Conservation (phyloP, 2,113 vertebrate species). For the Mastomys coucha region DNA sequence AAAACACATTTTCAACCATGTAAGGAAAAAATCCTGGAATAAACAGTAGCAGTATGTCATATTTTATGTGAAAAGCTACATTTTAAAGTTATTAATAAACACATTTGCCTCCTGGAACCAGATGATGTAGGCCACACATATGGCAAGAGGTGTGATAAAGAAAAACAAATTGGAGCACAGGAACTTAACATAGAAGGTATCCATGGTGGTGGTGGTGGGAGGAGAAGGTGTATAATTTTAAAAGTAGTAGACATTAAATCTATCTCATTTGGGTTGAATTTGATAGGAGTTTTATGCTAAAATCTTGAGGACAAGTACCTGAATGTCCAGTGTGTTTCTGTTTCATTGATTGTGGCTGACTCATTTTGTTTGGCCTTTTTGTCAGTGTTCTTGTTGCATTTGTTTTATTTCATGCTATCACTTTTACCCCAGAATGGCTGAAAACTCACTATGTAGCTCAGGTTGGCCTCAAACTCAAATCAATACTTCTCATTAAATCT, state of each 20-base stretch:
- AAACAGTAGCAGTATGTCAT: neutral
- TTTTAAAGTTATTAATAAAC: neutral
- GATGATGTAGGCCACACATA: neutral
- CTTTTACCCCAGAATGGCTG: neutral
- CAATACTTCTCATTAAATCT: neutral
- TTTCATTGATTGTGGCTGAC: neutral
- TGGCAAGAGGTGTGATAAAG: neutral
- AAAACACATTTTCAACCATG: neutral
- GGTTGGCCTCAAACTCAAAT: neutral
- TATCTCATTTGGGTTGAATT: neutral
- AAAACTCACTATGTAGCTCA: neutral
- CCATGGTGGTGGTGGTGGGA: neutral
- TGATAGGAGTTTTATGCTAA: neutral
- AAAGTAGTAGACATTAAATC: neutral
- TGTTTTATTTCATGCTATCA: neutral
- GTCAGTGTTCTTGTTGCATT: neutral
- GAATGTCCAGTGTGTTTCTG: neutral
- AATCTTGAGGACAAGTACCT: neutral
- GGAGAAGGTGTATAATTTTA: neutral
- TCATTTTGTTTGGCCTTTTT: neutral
- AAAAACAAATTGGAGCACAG: neutral
- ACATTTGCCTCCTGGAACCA: neutral
- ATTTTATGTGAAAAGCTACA: neutral
- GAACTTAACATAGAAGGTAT: neutral
- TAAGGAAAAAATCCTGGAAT: neutral